Percentiles rank a stretch among this genome's conserved stretches.
Evolutionary conservation across 2,113 vertebrate species (phyloP).

Genomic region (Pipra filicauda): DNA sequence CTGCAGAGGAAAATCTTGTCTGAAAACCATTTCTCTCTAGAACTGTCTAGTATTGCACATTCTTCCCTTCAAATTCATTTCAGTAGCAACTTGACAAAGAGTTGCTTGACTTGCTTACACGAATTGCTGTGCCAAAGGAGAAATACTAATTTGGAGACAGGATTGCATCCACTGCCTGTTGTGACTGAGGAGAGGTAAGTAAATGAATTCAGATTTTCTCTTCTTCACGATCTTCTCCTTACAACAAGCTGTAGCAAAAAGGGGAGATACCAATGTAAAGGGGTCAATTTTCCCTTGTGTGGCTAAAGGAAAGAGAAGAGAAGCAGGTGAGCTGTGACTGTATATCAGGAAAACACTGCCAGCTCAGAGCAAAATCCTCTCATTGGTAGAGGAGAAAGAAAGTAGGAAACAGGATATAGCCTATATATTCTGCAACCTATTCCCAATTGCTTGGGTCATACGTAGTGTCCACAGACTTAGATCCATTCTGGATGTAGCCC

Average conservation of each 20-base stretch:
- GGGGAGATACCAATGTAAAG: neutral
- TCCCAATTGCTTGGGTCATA: neutral
- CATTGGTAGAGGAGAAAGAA: neutral
- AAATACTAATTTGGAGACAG: neutral
- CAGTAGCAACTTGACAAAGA: neutral
- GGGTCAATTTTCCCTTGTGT: neutral
- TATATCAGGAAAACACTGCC: neutral
- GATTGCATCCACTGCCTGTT: neutral
- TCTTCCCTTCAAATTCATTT: neutral
- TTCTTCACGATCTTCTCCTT: neutral
- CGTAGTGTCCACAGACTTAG: neutral
- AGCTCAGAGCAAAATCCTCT: neutral
- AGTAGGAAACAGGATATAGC: neutral
- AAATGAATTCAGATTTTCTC: neutral
- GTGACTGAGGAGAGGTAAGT: neutral
- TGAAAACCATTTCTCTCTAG: slow-evolving; percentile 3
- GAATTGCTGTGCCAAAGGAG: neutral
- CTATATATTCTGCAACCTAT: neutral
- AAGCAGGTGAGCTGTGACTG: neutral
- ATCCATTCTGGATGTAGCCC: neutral
- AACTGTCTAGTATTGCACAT: neutral
- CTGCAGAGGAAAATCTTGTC: neutral
- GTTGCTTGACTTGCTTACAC: neutral
- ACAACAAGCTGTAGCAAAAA: neutral
- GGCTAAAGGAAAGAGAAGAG: neutral